Base-by-base conservation (phyloP, 2,888 invertebrate genomes). In the Glomeris marginata region DNA sequence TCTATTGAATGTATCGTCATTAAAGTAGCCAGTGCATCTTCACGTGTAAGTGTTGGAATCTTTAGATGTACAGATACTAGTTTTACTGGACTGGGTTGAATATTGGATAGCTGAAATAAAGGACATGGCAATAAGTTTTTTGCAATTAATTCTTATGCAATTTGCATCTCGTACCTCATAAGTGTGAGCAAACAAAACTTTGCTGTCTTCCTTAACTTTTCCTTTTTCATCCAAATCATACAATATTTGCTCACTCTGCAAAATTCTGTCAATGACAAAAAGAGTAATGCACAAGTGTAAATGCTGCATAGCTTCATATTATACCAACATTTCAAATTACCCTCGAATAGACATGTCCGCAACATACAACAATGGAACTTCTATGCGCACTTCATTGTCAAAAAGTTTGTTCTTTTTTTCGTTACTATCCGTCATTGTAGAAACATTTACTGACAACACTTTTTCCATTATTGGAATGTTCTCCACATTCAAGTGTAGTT, bases 181-280 rank as follows among this genome's bases (percentile, higher is more conserved):
- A 13, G 20, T 10, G 36, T 49, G 49, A 5, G 49, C 33, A 38
- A 49, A 49, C 6, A 21, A 11, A 15, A 38, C 44, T 6, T 37
- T 49, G n/a, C 21, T 20, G 10, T 34, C 37, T 43, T 44, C 49
- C 35, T 44, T 5, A 6, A 49, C 16, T 8, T 21, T 44, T 4
- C 49, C 49, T 44, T 49, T 20, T 37, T 35, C 36, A 22, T 35
- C 21, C 16, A 36, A 15, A 16, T 21, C 8, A n/a, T 49, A 49
- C 37, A 49, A 49, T 16, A 21, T 18, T 16, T 49, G 49, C 28
- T 49, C 49, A 22, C 44, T 49, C 2, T 34, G 15, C 36, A 44
- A 44, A 11, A 38, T 22, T 10, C 49, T 49, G 21, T 28, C 28
- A 44, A 33, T 18, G 20, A 41, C 13, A n/a, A 18, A 41, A 41